These are phyloP conservation scores for Delichon dasypus DNA, from an alignment of 2,797 vertebrate species.

Conservation along the genomic window DNA sequence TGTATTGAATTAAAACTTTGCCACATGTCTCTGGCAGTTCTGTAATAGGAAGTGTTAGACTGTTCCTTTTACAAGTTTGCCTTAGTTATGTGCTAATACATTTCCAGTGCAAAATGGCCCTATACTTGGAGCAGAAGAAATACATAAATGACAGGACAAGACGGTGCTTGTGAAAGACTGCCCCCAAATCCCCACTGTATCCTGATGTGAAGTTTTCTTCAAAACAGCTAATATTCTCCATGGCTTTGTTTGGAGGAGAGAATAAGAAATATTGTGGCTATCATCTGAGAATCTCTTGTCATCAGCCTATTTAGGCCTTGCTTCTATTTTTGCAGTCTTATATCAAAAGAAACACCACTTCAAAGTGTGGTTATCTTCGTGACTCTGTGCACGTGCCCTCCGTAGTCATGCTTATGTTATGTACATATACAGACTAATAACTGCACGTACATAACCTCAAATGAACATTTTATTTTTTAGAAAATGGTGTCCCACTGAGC, in stretches of 20 bases:
- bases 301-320: not conserved
- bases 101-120: not conserved
- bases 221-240: not conserved
- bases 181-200: not conserved
- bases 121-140: not conserved
- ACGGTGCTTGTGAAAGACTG: not conserved
- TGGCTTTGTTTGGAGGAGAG: not conserved
- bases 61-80: not conserved
- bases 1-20: not conserved
- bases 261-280: not conserved
- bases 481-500: not conserved
- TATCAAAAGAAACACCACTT: not conserved
- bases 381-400: not conserved
- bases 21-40: not conserved
- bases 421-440: not conserved
- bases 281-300: not conserved
- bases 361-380: not conserved
- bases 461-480: not conserved
- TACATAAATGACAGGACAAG: not conserved
- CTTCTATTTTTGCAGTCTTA: not conserved
- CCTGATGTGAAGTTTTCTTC: not conserved
- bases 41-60: not conserved
- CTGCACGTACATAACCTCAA: not conserved
- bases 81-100: not conserved
- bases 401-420: rapidly evolving